Base-by-base conservation (phyloP, 2,797 vertebrate genomes). In the Stomatorhinus walkeri region DNA sequence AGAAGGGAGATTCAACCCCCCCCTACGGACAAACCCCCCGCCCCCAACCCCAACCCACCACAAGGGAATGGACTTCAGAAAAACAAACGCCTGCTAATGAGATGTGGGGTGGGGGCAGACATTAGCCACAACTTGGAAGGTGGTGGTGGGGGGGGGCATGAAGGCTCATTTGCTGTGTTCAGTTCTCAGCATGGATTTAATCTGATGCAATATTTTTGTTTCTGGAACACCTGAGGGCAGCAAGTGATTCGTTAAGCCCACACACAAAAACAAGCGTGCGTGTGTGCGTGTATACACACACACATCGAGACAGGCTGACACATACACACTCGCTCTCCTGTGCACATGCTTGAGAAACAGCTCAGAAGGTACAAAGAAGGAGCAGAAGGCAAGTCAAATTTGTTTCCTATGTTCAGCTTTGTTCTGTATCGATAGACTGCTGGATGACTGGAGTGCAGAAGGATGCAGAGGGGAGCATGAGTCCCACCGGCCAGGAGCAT, bases 401-500 rank as follows among this genome's bases (percentile, higher is more conserved):
- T 90, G 87, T 94, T 90, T 91, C 90, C 85, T 93, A n/a, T 90
- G 54, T 64, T n/a, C 46, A 32, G 88, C 83, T 68, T 51, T 72
- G 59, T 52, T 85, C 52, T 28, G 9, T 86, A 61, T 28, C 2
- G 46, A 61, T 72, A 76, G 59, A 46, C 81, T 79, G 4, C 59
- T 52, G 88, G 83, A 86, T 86, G 59, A 22, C 48, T 22, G 84
- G 48, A 36, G 36, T 22, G 19, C 88, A 40, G 91, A 93, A 94
- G 92, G 94, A 96, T 95, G 96, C 94, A 92, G 93, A 93, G 93
- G 94, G 92, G 94, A 96, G 94, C 95, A 96, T 96, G 96, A 96
- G 94, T 95, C 93, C 95, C 92, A 93, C 94, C 92, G 93, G 93
- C 92, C 94, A 94, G 93, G 95, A 95, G 91, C 91, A 96, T 96